These are phyloP conservation scores for Noctilio leporinus DNA, from an alignment of 2,113 vertebrate species.

Conservation along the genomic window DNA sequence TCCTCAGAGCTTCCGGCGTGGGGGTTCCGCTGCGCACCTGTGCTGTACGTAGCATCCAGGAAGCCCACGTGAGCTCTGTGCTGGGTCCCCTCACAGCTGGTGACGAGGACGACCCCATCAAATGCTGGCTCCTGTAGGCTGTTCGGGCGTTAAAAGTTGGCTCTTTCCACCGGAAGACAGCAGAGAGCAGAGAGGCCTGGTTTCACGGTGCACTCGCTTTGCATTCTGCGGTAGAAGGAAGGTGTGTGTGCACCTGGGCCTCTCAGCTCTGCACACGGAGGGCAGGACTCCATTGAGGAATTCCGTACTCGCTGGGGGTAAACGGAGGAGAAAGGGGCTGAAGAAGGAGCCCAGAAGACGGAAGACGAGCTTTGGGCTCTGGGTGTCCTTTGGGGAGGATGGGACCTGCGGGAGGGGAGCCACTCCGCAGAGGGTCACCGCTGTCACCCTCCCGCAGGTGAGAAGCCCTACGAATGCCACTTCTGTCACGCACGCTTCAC, in stretches of 20 bases:
- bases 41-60: fast-evolving
- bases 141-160: not conserved
- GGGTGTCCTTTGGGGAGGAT: not conserved
- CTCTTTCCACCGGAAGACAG: not conserved
- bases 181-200: fast-evolving
- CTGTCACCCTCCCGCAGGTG: conserved; percentile 48
- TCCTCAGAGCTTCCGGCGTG: fast-evolving
- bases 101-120: fast-evolving
- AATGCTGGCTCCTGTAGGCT: fast-evolving
- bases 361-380: not conserved
- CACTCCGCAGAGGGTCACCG: fast-evolving
- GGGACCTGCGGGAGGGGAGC: not conserved
- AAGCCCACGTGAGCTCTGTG: fast-evolving
- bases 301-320: fast-evolving
- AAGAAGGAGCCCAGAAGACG: fast-evolving
- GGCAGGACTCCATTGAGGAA: fast-evolving
- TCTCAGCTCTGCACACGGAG: fast-evolving
- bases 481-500: conserved; percentile 77
- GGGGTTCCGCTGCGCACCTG: no score
- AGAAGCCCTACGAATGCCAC: conserved; percentile 76
- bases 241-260: fast-evolving
- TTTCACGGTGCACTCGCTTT: fast-evolving
- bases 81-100: not conserved
- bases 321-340: fast-evolving
- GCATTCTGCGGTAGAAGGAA: fast-evolving